Evolutionary conservation across 2,888 invertebrate genomes (phyloP).

Genomic region (Craniophora ligustri): DNA sequence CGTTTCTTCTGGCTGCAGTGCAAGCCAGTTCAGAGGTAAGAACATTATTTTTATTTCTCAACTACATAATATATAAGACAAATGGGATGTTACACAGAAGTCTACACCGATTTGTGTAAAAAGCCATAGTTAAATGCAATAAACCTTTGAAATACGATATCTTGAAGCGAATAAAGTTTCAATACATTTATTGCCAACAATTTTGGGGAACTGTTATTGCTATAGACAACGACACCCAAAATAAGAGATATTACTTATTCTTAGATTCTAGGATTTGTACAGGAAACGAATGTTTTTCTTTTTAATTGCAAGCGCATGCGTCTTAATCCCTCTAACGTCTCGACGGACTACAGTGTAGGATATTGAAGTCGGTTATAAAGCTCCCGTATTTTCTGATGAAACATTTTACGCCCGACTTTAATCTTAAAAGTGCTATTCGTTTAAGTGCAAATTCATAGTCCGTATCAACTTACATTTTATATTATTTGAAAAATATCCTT

Average conservation of each 20-base stretch:
- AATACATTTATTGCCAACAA: not conserved
- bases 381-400: constrained; percentile 35
- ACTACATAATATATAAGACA: too few relatives aligned
- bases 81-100: too few relatives aligned
- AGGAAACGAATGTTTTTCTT: not conserved
- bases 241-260: not conserved
- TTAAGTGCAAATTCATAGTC: constrained; percentile 31
- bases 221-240: not conserved
- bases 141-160: too few relatives aligned
- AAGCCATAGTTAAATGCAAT: too few relatives aligned
- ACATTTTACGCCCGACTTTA: constrained; percentile 25
- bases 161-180: too few relatives aligned
- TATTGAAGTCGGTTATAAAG: constrained; percentile 23
- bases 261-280: not conserved
- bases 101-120: too few relatives aligned
- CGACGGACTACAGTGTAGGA: constrained; percentile 20
- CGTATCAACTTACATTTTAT: constrained; percentile 11
- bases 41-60: constrained; percentile 17
- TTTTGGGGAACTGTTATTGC: not conserved
- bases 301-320: constrained; percentile 1
- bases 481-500: too few relatives aligned
- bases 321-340: constrained; percentile 7
- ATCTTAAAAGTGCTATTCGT: constrained; percentile 28
- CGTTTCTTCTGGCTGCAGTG: constrained; percentile 88
- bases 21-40: constrained; percentile 90